Conservation (phyloP, 2,888 invertebrate species). For the Octodonta nipae region DNA sequence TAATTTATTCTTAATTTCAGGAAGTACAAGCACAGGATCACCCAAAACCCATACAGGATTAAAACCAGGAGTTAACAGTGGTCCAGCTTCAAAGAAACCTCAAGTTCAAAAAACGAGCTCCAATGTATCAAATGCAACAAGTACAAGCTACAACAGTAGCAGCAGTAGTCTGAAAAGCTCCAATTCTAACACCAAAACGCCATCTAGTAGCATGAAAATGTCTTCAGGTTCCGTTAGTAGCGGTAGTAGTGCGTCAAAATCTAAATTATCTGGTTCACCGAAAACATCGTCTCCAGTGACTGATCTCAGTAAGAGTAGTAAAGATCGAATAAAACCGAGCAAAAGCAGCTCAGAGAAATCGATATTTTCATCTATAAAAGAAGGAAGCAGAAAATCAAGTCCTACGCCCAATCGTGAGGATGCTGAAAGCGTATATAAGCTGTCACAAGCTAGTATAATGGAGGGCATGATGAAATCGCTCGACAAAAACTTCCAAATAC, state of each 20-base stretch:
- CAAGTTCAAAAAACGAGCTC: slow-evolving; percentile 40
- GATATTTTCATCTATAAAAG: slow-evolving; percentile 45
- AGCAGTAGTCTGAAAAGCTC: slow-evolving; percentile 13
- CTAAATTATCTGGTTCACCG: slow-evolving; percentile 39
- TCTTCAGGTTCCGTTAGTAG: slow-evolving; percentile 10
- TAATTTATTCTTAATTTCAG: slow-evolving; percentile 6
- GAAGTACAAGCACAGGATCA: slow-evolving; percentile 44
- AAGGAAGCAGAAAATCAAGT: slow-evolving; percentile 54
- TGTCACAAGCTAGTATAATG: slow-evolving; percentile 45
- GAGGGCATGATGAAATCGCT: slow-evolving; percentile 67
- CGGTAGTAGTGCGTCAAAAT: slow-evolving; percentile 13
- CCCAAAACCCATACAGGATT: slow-evolving; percentile 67
- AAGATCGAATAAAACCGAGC: slow-evolving; percentile 48
- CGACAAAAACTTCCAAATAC: slow-evolving; percentile 75
- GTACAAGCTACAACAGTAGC: slow-evolving; percentile 3
- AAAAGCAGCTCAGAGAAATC: slow-evolving; percentile 51
- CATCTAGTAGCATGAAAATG: slow-evolving; percentile 11
- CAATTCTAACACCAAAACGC: slow-evolving; percentile 14
- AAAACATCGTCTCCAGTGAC: slow-evolving; percentile 37
- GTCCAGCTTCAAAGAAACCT: slow-evolving; percentile 73
- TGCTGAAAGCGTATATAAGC: slow-evolving; percentile 51
- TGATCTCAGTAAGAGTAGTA: slow-evolving; percentile 47
- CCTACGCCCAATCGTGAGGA: slow-evolving; percentile 53
- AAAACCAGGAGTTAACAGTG: slow-evolving; percentile 75
- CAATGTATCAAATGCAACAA: slow-evolving; percentile 4